phyloP scores from a whole-genome alignment of 2,888 invertebrate species.

The Quadriops clusia region DNA sequence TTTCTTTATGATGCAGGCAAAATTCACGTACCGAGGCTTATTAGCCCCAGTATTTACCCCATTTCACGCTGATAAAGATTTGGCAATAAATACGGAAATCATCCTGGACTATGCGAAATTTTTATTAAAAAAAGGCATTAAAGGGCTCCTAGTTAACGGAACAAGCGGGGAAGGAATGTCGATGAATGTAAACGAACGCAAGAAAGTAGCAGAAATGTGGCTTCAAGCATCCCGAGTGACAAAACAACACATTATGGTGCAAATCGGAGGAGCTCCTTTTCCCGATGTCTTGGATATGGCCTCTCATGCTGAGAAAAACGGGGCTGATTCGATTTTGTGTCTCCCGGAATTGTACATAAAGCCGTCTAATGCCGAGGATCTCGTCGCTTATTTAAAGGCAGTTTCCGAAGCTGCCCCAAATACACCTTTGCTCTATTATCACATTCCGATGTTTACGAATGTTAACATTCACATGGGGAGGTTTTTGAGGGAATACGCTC shows the following conservation, averaged over 20 bases:
- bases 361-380: conserved; percentile 45
- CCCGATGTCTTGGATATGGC: conserved; percentile 60
- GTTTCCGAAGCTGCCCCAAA: conserved; percentile 61
- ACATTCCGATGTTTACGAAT: conserved; percentile 61
- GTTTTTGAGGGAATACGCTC: conserved; percentile 50
- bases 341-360: conserved; percentile 69
- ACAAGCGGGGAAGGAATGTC: conserved; percentile 67
- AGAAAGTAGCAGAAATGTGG: conserved; percentile 54
- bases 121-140: conserved; percentile 47
- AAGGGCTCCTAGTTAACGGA: conserved; percentile 64
- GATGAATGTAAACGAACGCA: conserved; percentile 55
- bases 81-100: conserved; percentile 22
- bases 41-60: conserved; percentile 64
- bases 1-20: too few relatives aligned
- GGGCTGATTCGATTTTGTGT: conserved; percentile 57
- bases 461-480: conserved; percentile 61
- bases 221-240: conserved; percentile 40
- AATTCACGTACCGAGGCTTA: conserved; percentile 48
- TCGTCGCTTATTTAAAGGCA: conserved; percentile 53
- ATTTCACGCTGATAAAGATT: conserved; percentile 46
- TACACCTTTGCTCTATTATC: conserved; percentile 72
- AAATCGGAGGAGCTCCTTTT: conserved; percentile 58
- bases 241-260: conserved; percentile 53
- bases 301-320: conserved; percentile 50
- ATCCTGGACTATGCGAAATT: conserved; percentile 51